Base-by-base conservation (phyloP, 2,797 vertebrate genomes). In the Eleutherodactylus coqui region DNA sequence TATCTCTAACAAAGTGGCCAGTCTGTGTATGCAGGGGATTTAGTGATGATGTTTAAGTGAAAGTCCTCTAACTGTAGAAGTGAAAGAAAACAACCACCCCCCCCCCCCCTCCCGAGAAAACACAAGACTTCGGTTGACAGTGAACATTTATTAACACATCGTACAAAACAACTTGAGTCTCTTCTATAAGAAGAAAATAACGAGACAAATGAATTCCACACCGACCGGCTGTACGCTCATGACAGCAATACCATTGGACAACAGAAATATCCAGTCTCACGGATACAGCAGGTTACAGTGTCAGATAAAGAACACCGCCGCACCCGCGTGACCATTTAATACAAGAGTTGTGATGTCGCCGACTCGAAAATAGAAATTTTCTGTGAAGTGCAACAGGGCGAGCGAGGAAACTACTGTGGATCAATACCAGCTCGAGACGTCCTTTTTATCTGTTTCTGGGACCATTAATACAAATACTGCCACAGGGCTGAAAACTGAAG, bases 121-220 rank as follows among this genome's bases (percentile, higher is more conserved):
- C 36, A 72, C 21, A 9, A 72, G 13, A 73, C 49, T 38, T 0
- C 6, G 94, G 90, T 91, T 90, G 89, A 93, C 93, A 92, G 92
- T 81, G 93, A 94, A 95, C 94, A 94, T 95, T 96, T 96, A 95
- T 95, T 95, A 94, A 95, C 94, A 94, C 92, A 91, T 94, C 93
- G 94, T 93, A 95, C 95, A 87, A 87, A 83, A 92, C 91, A 91
- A 89, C 89, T 88, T 91, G 92, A 55, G 89, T 91, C 94, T 96
- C 95, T 95, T 96, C 95, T 95, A 96, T 96, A 95, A 96, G 95
- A 96, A 96, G 95, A 96, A 95, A 94, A 93, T 95, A 93, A 90
- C 90, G 89, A 91, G 91, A 94, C 92, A 92, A n/a, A 93, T 94
- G 93, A 93, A 90, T 93, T 88, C 91, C 89, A 90, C 93, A 93